Evolutionary conservation across 2,797 vertebrate species (phyloP).

Genomic region (Chiloscyllium punctatum): DNA sequence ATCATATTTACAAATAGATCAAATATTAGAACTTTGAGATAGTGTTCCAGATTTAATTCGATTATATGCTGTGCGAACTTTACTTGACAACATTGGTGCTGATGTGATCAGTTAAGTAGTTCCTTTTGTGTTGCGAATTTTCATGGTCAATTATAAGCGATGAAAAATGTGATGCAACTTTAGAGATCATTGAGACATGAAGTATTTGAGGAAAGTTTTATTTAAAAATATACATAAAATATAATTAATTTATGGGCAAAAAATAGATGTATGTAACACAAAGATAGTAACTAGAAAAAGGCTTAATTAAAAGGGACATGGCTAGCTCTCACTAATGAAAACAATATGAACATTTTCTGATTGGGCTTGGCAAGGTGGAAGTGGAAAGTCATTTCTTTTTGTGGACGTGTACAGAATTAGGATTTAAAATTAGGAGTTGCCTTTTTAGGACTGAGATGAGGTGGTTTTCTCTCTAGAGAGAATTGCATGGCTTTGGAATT

Average conservation of each 20-base stretch:
- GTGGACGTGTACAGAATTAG: too few relatives aligned
- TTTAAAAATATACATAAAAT: not conserved
- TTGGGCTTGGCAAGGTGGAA: too few relatives aligned
- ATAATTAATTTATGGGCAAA: not conserved
- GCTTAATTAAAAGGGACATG: not conserved
- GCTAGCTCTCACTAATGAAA: not conserved
- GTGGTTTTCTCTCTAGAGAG: too few relatives aligned
- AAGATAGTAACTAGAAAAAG: not conserved
- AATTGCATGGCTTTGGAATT: too few relatives aligned
- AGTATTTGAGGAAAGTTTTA: not conserved
- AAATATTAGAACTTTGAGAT: not conserved
- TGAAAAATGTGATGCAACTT: constrained; percentile 3
- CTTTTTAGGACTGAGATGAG: too few relatives aligned
- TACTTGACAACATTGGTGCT: not conserved
- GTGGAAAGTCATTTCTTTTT: too few relatives aligned
- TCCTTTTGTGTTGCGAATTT: too few relatives aligned
- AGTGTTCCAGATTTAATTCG: not conserved
- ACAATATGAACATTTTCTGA: too few relatives aligned
- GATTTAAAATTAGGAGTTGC: too few relatives aligned
- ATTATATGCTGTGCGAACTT: not conserved
- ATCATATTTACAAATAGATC: not conserved
- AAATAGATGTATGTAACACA: not conserved
- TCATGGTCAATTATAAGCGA: not conserved
- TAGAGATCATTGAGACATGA: not conserved
- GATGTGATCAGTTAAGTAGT: too few relatives aligned